Percentiles rank a stretch among this genome's conserved stretches.
These are phyloP conservation scores for Sminthurinus aureus DNA, from an alignment of 2,888 invertebrate species.

Conservation along the genomic window DNA sequence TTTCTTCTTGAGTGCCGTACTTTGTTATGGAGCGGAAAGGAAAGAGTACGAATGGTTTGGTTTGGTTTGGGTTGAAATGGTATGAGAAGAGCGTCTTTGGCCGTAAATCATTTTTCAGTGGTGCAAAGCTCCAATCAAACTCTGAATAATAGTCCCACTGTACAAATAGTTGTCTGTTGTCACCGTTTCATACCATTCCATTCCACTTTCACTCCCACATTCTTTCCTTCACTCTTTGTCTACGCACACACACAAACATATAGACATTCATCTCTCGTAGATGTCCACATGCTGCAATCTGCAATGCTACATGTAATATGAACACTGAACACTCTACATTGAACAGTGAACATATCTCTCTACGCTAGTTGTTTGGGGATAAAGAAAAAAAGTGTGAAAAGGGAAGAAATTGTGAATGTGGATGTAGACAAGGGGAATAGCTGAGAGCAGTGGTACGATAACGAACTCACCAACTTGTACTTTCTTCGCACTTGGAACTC, in stretches of 20 bases:
- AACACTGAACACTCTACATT: neutral
- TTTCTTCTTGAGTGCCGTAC: neutral
- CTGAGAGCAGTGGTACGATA: neutral
- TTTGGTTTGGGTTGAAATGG: neutral
- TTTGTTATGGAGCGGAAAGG: slow-evolving; percentile 2
- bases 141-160: slow-evolving; percentile 39
- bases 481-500: no score
- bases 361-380: neutral
- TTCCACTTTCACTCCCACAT: no score
- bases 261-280: no score
- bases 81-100: slow-evolving; percentile 36
- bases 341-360: neutral
- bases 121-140: slow-evolving; percentile 44
- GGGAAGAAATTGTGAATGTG: neutral
- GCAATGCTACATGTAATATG: no score
- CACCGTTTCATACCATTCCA: slow-evolving; percentile 2
- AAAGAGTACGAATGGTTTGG: slow-evolving; percentile 1
- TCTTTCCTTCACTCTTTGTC: neutral
- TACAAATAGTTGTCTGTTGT: slow-evolving; percentile 36
- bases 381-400: neutral
- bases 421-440: neutral
- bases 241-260: neutral
- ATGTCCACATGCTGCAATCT: no score
- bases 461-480: neutral
- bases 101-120: slow-evolving; percentile 48